Base-by-base conservation (phyloP, 2,888 invertebrate species). In the Latrodectus elegans region DNA sequence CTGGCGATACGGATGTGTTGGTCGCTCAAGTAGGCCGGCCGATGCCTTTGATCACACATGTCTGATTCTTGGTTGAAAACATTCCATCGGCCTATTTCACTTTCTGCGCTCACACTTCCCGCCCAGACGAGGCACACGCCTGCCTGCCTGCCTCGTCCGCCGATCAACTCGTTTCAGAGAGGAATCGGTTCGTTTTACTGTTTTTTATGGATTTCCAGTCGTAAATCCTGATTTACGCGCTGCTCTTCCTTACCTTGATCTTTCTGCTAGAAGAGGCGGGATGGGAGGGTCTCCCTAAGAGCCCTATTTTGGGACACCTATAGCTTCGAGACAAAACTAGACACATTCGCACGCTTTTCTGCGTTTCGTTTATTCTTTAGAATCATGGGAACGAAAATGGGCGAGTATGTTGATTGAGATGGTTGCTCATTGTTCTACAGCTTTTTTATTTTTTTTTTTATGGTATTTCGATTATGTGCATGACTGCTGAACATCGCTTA, bases 261-360 rank as follows among this genome's bases (percentile, higher is more conserved):
- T 52, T 15, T 60, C 65, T 74, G 73, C 79, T 52, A 51, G 51
- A 79, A 78, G 60, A 11, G 9, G 22, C 1, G 22, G 9, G 17
- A 9, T n/a, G 17, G 52, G n/a, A 72, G 12, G 51, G 51, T 51
- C 8, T 60, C 15, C 3, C 8, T 64, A 49, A 26, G 15, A 26
- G 38, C 68, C 26, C n/a, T 70, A 52, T 52, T 84, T 79, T 68
- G 77, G 84, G 67, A 79, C 84, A 84, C 84, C 84, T 78, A 84
- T 84, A 79, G 84, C 84, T 84, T 68, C 67, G 49, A 84, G 84
- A 77, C 76, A 79, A 68, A 17, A 68, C 15, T 52, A 64, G n/a
- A 68, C 53, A 55, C 49, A 53, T n/a, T 12, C 26, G 52, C 67
- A 72, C 51, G 68, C 11, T 65, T 64, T 22, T 12, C 17, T n/a